phyloP scores from a whole-genome alignment of 2,797 vertebrate species.

The Prunella strophiata region DNA sequence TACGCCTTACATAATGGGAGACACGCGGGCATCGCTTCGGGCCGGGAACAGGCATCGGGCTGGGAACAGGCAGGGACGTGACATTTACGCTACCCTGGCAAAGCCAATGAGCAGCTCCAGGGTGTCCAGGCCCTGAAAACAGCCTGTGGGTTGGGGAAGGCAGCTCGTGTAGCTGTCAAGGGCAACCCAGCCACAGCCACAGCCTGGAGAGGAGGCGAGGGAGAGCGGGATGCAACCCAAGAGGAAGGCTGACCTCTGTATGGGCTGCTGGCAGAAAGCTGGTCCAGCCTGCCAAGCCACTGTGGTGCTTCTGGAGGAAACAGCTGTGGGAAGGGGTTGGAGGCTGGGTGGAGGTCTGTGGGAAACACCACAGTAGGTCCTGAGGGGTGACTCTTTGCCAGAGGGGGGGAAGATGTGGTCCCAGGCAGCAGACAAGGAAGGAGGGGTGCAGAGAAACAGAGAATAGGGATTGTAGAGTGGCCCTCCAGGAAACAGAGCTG shows the following conservation, averaged over 20 bases:
- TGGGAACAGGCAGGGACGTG: slow-evolving; percentile 9
- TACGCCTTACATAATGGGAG: slow-evolving; percentile 43
- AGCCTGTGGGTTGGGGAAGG: not conserved
- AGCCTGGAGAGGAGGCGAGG: not conserved
- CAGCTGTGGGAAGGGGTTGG: not conserved
- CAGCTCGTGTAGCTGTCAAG: not conserved
- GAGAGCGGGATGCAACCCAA: rapidly evolving
- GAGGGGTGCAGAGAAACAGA: not conserved
- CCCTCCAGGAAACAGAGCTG: not conserved
- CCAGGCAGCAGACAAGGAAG: not conserved
- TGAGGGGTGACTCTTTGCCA: not conserved
- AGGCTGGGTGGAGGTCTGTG: not conserved
- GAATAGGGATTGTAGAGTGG: not conserved
- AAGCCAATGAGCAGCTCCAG: not conserved
- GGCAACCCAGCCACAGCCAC: not conserved
- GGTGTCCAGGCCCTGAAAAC: not conserved
- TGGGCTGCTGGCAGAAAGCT: not conserved
- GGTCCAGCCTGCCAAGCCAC: not conserved
- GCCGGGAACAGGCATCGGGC: not conserved
- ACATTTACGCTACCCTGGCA: slow-evolving; percentile 14
- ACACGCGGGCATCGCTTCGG: not conserved
- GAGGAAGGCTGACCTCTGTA: not conserved
- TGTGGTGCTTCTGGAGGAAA: not conserved
- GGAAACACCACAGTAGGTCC: not conserved
- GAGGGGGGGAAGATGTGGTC: not conserved